phyloP scores from a whole-genome alignment of 2,888 invertebrate species.

The Acrocera orbiculus region DNA sequence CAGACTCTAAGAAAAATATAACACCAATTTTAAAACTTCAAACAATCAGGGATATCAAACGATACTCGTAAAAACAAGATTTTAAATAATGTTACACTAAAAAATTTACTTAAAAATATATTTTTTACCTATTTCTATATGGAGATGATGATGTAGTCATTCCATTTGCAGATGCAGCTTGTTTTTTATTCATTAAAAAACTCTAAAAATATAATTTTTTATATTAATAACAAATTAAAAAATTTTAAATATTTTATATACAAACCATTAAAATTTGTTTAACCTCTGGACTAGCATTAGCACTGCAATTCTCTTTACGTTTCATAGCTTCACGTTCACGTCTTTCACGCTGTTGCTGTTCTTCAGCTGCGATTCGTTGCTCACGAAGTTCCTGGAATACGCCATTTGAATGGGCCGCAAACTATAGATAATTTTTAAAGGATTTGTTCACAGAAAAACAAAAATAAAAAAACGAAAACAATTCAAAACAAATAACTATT shows the following conservation, averaged over 20 bases:
- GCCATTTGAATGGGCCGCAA: conserved; percentile 33
- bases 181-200: conserved; percentile 65
- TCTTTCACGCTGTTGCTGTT: conserved; percentile 53
- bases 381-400: conserved; percentile 66
- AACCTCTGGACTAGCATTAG: conserved; percentile 89
- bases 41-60: too few relatives aligned
- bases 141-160: conserved; percentile 49
- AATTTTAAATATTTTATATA: background rate
- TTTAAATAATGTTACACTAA: too few relatives aligned
- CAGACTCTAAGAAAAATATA: too few relatives aligned
- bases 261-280: conserved; percentile 85
- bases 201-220: conserved; percentile 35
- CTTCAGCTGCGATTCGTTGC: conserved; percentile 63
- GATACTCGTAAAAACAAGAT: too few relatives aligned
- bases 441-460: conserved; percentile 13
- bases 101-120: too few relatives aligned
- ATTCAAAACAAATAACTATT: too few relatives aligned
- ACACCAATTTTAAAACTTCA: too few relatives aligned
- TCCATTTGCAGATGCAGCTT: conserved; percentile 54
- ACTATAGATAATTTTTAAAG: conserved; percentile 27
- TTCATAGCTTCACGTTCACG: conserved; percentile 75
- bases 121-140: conserved; percentile 57
- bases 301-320: conserved; percentile 91
- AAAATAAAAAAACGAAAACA: background rate
- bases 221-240: background rate